Base-by-base conservation (phyloP, 2,888 invertebrate genomes). In the Sinodicranocentrus sp. region DNA sequence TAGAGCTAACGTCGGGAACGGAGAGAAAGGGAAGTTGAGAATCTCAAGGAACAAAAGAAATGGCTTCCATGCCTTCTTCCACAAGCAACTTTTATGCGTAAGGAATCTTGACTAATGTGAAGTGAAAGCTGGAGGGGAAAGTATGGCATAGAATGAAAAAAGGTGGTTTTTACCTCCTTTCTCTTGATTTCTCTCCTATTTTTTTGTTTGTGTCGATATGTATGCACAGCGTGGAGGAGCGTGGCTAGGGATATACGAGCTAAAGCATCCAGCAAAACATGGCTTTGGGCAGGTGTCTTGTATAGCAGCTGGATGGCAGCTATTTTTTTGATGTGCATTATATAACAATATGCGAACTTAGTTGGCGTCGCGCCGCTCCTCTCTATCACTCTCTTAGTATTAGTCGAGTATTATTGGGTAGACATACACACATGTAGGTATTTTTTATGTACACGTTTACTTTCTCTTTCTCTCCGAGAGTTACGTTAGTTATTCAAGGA, bases 111-210 rank as follows among this genome's bases (percentile, higher is more conserved):
- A 75, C 75, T 82, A 82, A 82, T 82, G 73, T 75, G 82, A 82
- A 82, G 82, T 67, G 82, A 82, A 82, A 82, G 82, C 82, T 82
- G 61, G 75, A 73, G 80, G 84, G 76, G 79, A 80, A 80, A 80
- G 79, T 76, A 80, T 84, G 76, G 84, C 75, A 73, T 28, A 65
- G 82, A 76, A 85, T 85, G 78, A 85, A 82, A 48, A 39, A 82
- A 82, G 84, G 76, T 85, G 84, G 78, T 85, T 84, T 80, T 48
- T 78, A 78, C 68, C 71, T 70, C 70, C 67, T 72, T 75, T 70
- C 70, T 70, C 26, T 19, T 67, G 39, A 70, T 63, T 72, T 57
- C 43, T 61, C 61, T 43, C 28, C 26, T 59, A 39, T 79, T 28
- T 80, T 80, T 63, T 80, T 80, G 72, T 65, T 68, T 80, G 65